Evolutionary conservation across 2,113 vertebrate genomes (phyloP), one percentile per base, ranked within the genome.

Genomic region (Tamias sibiricus): DNA sequence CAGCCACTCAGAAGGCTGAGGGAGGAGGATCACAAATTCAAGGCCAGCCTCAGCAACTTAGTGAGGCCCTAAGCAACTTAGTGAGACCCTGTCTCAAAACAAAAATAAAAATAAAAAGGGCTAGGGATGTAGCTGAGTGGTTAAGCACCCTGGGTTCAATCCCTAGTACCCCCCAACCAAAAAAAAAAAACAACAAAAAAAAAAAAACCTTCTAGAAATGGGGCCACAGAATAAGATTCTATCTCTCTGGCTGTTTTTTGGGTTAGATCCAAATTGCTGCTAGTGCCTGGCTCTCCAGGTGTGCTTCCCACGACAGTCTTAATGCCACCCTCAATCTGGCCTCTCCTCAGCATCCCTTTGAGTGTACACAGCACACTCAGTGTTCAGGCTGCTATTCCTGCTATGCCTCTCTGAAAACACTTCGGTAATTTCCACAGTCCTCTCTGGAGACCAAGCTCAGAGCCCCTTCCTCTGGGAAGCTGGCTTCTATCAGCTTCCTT

Each of bases 201-300:
- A 1, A n/a, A n/a, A n/a, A n/a, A n/a, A n/a, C n/a, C n/a, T 19
- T 30, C 76, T 8, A 57, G 2, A 59, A 14, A 26, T 59, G 24
- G 64, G 24, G 64, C 72, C 93, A 24, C 0, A 52, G 49, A 94
- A 37, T 30, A 2, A 20, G 2, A 9, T 1, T 35, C 92, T 83
- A 68, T 16, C 59, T 49, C 42, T 3, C n/a, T 22, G 16, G 59
- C 82, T 24, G 47, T 64, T 26, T 37, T 37, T 84, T 3, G 2
- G 0, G 42, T 47, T 35, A 40, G n/a, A n/a, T 19, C 40, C 75
- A 35, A 76, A 49, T 40, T 91, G 49, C 77, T 6, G 22, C 44
- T n/a, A 52, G 57, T 0, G 0, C 83, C 68, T 13, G 0, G 14
- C 54, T 90, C 28, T 37, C 72, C 2, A n/a, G 76, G 1, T 44